Base-by-base conservation (phyloP, 2,113 vertebrate species). In the Poeciliopsis prolifica region DNA sequence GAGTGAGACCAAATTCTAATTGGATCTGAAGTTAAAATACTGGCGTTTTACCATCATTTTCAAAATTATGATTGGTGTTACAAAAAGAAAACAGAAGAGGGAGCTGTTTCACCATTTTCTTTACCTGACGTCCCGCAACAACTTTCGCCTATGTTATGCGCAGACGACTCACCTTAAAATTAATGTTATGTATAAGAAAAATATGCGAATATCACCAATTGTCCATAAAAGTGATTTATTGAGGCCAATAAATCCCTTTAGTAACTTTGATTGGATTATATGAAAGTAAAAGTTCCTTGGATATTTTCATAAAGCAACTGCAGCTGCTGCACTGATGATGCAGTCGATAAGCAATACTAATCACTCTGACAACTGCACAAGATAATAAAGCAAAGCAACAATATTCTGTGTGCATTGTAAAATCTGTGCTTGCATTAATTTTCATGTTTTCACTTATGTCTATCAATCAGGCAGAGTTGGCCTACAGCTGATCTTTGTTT, bases 21-120 rank as follows among this genome's bases (percentile, higher is more conserved):
- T 51, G 5, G 10, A 5, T 61, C 5, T 30, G 1, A 17, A 3
- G 15, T 26, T 0, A 58, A 54, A 37, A 37, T 24, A 22, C n/a
- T 30, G 5, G 12, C 28, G 42, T 24, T 65, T 65, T 61, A 58
- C 12, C 69, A 70, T 40, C 10, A 0, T 24, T 29, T 64, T 65
- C 4, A 40, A 66, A 29, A 24, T 33, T 15, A 14, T 81, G 48
- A 58, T 13, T 17, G 11, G 4, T 19, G 19, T 44, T 26, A 6
- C 2, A 30, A 69, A 83, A 42, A 15, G 14, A 1, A 28, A 61
- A 3, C 91, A 88, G 26, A 48, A 91, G 90, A 64, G 88, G 82
- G 90, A 31, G 86, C 77, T 44, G 51, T 79, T 66, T 1, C 24
- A 60, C 28, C 29, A 66, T 73, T 64, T 11, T 37, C 11, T 37